These are phyloP conservation scores for Brachyalestes nurse DNA, from an alignment of 2,797 vertebrate species.

Conservation along the genomic window DNA sequence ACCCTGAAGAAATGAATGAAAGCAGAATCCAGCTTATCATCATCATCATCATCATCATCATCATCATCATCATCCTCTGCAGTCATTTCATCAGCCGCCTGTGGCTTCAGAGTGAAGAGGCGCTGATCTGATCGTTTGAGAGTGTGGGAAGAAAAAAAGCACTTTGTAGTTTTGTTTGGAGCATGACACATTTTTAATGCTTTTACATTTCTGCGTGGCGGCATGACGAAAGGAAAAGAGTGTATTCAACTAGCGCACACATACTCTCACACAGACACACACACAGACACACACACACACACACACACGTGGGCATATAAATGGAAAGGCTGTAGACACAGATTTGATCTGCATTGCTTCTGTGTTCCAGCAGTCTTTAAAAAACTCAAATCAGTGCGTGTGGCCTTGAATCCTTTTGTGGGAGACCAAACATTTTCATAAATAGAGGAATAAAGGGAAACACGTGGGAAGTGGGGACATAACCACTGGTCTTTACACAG, in stretches of 20 bases:
- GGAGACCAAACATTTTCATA: too few relatives aligned
- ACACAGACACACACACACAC: slow-evolving; percentile 7
- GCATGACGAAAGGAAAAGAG: not conserved
- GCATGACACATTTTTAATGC: slow-evolving; percentile 25
- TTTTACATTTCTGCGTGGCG: not conserved
- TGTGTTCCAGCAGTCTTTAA: slow-evolving; percentile 12
- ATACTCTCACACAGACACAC: not conserved
- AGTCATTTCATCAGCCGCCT: slow-evolving; percentile 43
- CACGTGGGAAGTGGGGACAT: too few relatives aligned
- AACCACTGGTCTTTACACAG: too few relatives aligned
- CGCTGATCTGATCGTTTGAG: slow-evolving; percentile 13
- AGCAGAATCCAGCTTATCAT: not conserved
- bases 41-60: slow-evolving; percentile 11
- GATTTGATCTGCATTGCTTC: slow-evolving; percentile 6
- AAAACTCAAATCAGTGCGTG: not conserved
- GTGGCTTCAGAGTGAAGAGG: slow-evolving; percentile 38
- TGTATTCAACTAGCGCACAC: slow-evolving; percentile 2
- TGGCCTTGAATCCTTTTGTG: not conserved
- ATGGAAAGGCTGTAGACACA: not conserved
- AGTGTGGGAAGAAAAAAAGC: slow-evolving; percentile 38
- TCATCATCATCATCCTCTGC: slow-evolving; percentile 3
- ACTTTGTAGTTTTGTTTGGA: slow-evolving; percentile 24
- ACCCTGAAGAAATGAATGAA: slow-evolving; percentile 16
- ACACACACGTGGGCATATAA: not conserved
- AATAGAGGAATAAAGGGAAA: too few relatives aligned